phyloP scores from a whole-genome alignment of 2,797 vertebrate species.

The Pampus argenteus region DNA sequence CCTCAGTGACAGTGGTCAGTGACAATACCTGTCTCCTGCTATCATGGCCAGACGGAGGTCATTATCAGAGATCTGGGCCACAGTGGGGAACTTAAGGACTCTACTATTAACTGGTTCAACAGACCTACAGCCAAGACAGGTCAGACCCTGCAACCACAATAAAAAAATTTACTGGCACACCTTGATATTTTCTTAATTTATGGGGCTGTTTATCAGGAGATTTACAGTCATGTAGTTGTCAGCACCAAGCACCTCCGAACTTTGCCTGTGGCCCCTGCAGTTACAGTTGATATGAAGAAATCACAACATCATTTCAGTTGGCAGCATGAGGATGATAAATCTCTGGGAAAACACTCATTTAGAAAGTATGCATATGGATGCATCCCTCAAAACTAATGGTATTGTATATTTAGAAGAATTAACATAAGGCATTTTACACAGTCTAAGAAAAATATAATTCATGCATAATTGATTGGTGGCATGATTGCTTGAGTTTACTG shows the following conservation, averaged over 20 bases:
- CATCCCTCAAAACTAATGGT: conserved; percentile 69
- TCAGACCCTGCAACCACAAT: conserved; percentile 57
- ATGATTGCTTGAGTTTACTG: conserved; percentile 87
- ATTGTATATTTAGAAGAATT: conserved; percentile 81
- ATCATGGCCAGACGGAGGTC: conserved; percentile 80
- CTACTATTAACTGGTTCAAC: conserved; percentile 64
- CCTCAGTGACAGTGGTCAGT: conserved; percentile 76
- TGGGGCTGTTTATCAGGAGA: conserved; percentile 63
- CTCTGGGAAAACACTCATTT: conserved; percentile 75
- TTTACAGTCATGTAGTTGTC: conserved; percentile 67
- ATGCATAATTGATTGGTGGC: conserved; percentile 86
- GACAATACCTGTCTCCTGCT: conserved; percentile 80
- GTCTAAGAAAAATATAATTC: conserved; percentile 85
- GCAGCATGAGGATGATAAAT: conserved; percentile 69
- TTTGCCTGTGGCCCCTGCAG: conserved; percentile 69
- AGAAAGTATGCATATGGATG: conserved; percentile 48
- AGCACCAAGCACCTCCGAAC: conserved; percentile 59
- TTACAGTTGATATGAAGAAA: conserved; percentile 66
- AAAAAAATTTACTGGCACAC: conserved; percentile 43
- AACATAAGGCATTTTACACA: conserved; percentile 82
- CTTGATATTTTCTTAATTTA: conserved; percentile 57
- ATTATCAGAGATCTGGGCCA: conserved; percentile 78
- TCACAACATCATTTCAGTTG: conserved; percentile 69
- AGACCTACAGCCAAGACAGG: conserved; percentile 62
- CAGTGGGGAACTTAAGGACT: conserved; percentile 77